Evolutionary conservation across 92 coral and sea anemone genomes (phyloP), one percentile per base, ranked within the genome.

Genomic region (Epizoanthus ramosus): DNA sequence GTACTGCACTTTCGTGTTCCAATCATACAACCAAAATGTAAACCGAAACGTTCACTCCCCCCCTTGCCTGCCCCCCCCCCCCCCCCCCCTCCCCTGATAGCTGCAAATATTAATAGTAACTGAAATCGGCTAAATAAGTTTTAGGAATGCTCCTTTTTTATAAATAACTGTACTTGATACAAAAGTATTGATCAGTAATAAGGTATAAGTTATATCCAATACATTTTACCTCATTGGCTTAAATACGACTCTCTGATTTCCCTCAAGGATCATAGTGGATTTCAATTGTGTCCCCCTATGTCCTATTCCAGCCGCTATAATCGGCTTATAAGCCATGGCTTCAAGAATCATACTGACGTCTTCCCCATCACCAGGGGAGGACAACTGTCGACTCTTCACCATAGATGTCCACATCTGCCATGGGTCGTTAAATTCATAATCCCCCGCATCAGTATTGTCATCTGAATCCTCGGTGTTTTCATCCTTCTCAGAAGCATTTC

Each of bases 241-340:
- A 73, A 96, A 96, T 52, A 96, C 98, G n/a, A 92, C 95, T 81
- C 73, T 96, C 88, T 96, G 99, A 63, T 92, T 90, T 83, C 98
- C 99, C 66, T 94, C 95, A 19, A 96, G 89, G 54, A 92, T 71
- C 68, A 96, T 66, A 18, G 94, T 87, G 43, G 98, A 94, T 83
- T 96, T 96, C 59, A 96, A 80, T 79, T 96, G 99, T 18, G 98
- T 94, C 6, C 99, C 99, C 24, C 81, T 87, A 59, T 79, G 85
- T 4, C 99, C 99, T 24, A 90, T 85, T 10, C 93, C 94, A 0
- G 92, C 98, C 10, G 94, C 91, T 16, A 96, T 85, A 37, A 96
- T 76, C 6, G 99, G 94, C 54, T 89, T 88, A 68, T 87, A 92
- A 35, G 93, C 84, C 79, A 96, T 80, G 6, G 97, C 97, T 59